Conservation (phyloP, 2,797 vertebrate genomes). For the Takifugu rubripes region DNA sequence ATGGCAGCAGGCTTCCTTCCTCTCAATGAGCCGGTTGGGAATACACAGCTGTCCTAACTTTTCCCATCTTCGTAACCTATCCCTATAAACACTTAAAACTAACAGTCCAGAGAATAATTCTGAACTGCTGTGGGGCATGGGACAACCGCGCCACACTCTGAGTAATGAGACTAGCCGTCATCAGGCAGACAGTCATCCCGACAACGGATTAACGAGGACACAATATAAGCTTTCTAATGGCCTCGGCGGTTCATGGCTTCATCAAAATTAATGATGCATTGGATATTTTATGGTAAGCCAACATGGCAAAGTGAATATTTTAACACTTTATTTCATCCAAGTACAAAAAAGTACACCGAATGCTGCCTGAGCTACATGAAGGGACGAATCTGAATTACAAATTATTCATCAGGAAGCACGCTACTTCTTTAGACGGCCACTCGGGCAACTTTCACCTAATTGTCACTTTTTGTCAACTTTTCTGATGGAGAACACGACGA, state of each 20-base stretch:
- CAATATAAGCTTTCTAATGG: slow-evolving; percentile 78
- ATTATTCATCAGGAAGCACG: neutral
- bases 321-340: slow-evolving; percentile 72
- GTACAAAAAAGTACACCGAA: slow-evolving; percentile 59
- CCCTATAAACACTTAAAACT: slow-evolving; percentile 74
- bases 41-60: slow-evolving; percentile 64
- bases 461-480: slow-evolving; percentile 42
- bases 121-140: slow-evolving; percentile 62
- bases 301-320: slow-evolving; percentile 78
- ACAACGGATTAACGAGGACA: slow-evolving; percentile 76
- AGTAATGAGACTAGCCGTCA: slow-evolving; percentile 72
- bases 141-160: slow-evolving; percentile 58
- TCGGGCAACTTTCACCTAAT: slow-evolving; percentile 41
- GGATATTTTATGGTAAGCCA: slow-evolving; percentile 79
- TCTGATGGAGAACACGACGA: slow-evolving; percentile 50
- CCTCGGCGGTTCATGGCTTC: slow-evolving; percentile 71
- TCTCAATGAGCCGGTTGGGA: slow-evolving; percentile 61
- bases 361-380: slow-evolving; percentile 13
- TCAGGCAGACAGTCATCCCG: slow-evolving; percentile 53
- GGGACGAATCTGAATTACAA: neutral
- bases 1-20: slow-evolving; percentile 48
- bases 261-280: slow-evolving; percentile 82
- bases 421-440: slow-evolving; percentile 35
- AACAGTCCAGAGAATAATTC: slow-evolving; percentile 69
- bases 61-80: slow-evolving; percentile 45